Evolutionary conservation across 2,888 invertebrate species (phyloP).

Genomic region (Acanthococcus lagerstroemiae): DNA sequence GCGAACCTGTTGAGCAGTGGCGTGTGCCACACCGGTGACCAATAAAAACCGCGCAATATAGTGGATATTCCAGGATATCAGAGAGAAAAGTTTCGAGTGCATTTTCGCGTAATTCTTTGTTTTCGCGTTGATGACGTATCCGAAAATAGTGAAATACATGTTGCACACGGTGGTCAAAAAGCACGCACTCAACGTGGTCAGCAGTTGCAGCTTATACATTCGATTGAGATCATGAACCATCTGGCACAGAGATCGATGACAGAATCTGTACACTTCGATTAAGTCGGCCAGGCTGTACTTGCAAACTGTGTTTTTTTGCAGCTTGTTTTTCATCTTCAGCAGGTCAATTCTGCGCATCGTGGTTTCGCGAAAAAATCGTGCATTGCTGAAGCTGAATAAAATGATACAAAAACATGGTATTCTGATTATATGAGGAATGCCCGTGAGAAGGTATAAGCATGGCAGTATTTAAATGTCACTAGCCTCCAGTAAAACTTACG

Average conservation of each 20-base stretch:
- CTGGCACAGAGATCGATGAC: conserved; percentile 33
- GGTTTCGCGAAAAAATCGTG: too few species aligned
- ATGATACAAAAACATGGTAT: too few species aligned
- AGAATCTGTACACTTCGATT: conserved; percentile 33
- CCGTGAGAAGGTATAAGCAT: too few species aligned
- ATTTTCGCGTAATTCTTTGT: conserved; percentile 24
- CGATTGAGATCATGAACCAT: conserved; percentile 31
- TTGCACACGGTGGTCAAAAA: conserved; percentile 34
- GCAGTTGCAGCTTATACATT: conserved; percentile 33
- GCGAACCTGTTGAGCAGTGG: conserved; percentile 33
- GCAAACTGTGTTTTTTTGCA: conserved; percentile 2
- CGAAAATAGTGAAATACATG: conserved; percentile 35
- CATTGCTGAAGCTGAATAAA: too few species aligned
- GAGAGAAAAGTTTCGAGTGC: conserved; percentile 29
- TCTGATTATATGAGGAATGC: too few species aligned
- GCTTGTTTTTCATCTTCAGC: conserved; percentile 5
- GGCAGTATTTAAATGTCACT: too few species aligned
- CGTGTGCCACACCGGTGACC: conserved; percentile 32
- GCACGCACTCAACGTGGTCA: conserved; percentile 31
- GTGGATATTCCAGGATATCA: conserved; percentile 32
- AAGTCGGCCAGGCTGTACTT: conserved; percentile 27
- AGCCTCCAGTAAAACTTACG: too few species aligned
- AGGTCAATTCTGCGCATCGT: too few species aligned
- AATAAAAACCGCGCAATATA: conserved; percentile 32
- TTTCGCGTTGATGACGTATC: conserved; percentile 32